phyloP scores from a whole-genome alignment of 2,888 invertebrate species.

The Callyntrura guangdongensis region DNA sequence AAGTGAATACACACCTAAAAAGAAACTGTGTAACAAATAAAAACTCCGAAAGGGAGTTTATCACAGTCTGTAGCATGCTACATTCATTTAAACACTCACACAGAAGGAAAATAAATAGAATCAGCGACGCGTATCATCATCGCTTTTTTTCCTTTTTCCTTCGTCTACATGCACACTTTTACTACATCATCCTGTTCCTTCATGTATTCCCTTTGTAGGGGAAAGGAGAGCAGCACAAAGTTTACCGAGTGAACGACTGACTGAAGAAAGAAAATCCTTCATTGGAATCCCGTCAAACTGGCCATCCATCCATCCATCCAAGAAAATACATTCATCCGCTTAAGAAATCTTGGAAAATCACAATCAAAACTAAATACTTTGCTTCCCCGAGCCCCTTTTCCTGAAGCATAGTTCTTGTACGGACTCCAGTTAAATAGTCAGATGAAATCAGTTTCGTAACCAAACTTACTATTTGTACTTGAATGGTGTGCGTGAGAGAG shows the following conservation, averaged over 20 bases:
- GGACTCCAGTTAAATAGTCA: conserved; percentile 14
- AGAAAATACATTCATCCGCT: conserved; percentile 62
- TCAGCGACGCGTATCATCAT: conserved; percentile 75
- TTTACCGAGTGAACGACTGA: conserved; percentile 34
- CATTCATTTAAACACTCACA: conserved; percentile 55
- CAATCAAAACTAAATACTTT: conserved; percentile 60
- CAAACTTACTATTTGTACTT: conserved; percentile 37
- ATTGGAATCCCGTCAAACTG: conserved; percentile 33
- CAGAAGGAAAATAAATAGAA: conserved; percentile 71
- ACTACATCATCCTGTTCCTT: conserved; percentile 34
- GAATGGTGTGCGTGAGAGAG: not conserved
- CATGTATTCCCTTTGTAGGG: conserved; percentile 46
- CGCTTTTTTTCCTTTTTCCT: conserved; percentile 35
- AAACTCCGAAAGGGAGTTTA: conserved; percentile 43
- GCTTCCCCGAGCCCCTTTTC: not conserved
- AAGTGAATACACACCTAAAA: conserved; percentile 28
- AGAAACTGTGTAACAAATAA: conserved; percentile 24
- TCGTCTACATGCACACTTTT: conserved; percentile 33
- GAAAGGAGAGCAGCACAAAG: conserved; percentile 6
- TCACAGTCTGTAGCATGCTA: not conserved
- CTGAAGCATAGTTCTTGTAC: too few relatives aligned
- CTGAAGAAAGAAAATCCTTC: conserved; percentile 26
- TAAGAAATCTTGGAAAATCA: conserved; percentile 48
- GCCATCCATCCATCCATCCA: conserved; percentile 57
- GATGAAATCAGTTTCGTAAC: conserved; percentile 19